These are phyloP conservation scores for Exephanes ischioxanthus DNA, from an alignment of 2,888 invertebrate genomes.

Conservation along the genomic window DNA sequence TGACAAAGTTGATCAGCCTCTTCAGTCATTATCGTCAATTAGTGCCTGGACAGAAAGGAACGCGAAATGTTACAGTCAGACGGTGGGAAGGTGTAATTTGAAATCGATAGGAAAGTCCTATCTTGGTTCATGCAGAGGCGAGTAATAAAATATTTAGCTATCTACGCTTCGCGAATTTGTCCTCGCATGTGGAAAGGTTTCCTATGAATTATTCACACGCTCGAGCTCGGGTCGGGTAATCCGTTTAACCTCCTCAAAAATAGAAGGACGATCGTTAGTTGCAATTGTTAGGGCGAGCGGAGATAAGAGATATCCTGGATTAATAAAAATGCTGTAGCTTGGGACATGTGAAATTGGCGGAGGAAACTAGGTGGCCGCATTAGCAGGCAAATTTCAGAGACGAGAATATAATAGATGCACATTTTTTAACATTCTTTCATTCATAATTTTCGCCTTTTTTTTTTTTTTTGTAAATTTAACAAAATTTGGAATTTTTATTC, in stretches of 20 bases:
- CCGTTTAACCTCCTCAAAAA: slow-evolving; percentile 1
- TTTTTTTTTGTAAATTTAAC: too few relatives aligned
- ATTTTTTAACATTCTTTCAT: too few relatives aligned
- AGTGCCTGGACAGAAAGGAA: neutral
- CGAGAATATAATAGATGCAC: too few relatives aligned
- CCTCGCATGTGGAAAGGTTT: slow-evolving; percentile 33
- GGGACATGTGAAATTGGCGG: too few relatives aligned
- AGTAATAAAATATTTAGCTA: slow-evolving; percentile 55
- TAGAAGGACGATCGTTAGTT: slow-evolving; percentile 4
- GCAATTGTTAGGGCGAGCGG: neutral
- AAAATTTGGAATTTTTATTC: too few relatives aligned
- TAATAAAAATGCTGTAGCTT: neutral
- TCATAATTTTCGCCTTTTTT: too few relatives aligned
- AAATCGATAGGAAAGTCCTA: slow-evolving; percentile 57
- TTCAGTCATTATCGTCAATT: slow-evolving; percentile 59
- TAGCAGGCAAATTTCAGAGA: too few relatives aligned
- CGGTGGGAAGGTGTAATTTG: slow-evolving; percentile 35
- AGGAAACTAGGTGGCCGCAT: too few relatives aligned
- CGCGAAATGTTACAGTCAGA: slow-evolving; percentile 13
- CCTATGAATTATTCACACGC: slow-evolving; percentile 48
- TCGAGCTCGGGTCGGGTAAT: slow-evolving; percentile 5
- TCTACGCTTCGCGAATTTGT: slow-evolving; percentile 16
- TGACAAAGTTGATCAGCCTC: slow-evolving; percentile 59
- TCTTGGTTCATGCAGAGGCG: slow-evolving; percentile 46
- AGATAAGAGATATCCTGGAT: neutral